These are phyloP conservation scores for Enteromius viviparus DNA, from an alignment of 2,797 vertebrate genomes.

Conservation along the genomic window DNA sequence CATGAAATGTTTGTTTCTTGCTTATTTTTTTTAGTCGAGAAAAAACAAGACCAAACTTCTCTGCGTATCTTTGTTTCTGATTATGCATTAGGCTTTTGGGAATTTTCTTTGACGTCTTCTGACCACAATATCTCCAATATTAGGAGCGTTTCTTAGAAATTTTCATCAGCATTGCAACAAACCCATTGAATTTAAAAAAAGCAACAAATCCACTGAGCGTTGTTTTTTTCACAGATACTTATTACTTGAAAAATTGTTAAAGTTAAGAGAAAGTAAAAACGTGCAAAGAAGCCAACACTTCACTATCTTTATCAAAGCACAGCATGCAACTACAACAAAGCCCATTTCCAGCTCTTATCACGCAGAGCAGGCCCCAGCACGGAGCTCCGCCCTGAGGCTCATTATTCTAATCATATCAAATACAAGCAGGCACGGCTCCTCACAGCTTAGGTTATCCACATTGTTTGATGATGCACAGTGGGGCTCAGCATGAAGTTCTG, in stretches of 20 bases:
- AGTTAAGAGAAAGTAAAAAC: slow-evolving; percentile 32
- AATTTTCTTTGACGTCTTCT: neutral
- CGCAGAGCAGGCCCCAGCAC: slow-evolving; percentile 41
- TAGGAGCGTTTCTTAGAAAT: slow-evolving; percentile 12
- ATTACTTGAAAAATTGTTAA: slow-evolving; percentile 10
- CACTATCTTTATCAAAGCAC: slow-evolving; percentile 36
- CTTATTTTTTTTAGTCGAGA: neutral
- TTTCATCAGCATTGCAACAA: neutral
- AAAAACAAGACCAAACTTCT: neutral
- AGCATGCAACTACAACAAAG: slow-evolving; percentile 42
- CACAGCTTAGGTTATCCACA: slow-evolving; percentile 36
- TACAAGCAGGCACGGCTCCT: slow-evolving; percentile 35
- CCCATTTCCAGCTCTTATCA: slow-evolving; percentile 49
- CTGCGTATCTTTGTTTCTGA: neutral
- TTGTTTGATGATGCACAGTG: slow-evolving; percentile 27
- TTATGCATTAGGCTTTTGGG: neutral
- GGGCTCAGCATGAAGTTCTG: slow-evolving; percentile 30
- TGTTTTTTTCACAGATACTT: neutral
- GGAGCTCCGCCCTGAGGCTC: slow-evolving; percentile 44
- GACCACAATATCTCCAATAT: slow-evolving; percentile 1
- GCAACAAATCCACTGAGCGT: neutral
- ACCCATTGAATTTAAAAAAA: neutral
- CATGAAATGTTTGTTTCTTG: neutral
- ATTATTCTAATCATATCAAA: slow-evolving; percentile 50
- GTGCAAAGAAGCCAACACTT: slow-evolving; percentile 6